phyloP scores from a whole-genome alignment of 2,113 vertebrate species.

The Perccottus glenii region DNA sequence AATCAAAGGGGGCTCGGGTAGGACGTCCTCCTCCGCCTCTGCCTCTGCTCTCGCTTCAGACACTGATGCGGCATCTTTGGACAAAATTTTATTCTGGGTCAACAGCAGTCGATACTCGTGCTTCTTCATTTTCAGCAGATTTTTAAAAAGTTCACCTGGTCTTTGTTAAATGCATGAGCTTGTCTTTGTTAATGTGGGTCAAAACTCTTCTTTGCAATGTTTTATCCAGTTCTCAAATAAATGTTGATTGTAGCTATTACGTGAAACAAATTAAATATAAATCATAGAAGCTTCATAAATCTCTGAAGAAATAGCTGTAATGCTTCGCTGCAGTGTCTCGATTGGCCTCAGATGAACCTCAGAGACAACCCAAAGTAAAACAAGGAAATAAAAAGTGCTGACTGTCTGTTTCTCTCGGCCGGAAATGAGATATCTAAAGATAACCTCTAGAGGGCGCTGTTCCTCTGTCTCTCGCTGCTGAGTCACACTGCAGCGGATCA shows the following conservation, averaged over 20 bases:
- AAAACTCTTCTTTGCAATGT: too few species aligned
- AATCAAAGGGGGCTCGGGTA: constrained; percentile 74
- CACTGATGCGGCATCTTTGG: constrained; percentile 22
- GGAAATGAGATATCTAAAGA: neutral
- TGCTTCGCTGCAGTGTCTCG: neutral
- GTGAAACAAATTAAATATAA: too few species aligned
- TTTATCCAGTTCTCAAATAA: too few species aligned
- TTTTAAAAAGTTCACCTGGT: too few species aligned
- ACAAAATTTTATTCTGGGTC: neutral
- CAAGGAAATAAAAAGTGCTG: neutral
- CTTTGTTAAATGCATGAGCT: too few species aligned
- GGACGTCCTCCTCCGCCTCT: constrained; percentile 41
- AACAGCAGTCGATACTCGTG: too few species aligned
- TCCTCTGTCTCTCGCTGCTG: constrained; percentile 45
- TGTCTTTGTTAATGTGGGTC: too few species aligned
- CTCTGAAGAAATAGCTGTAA: too few species aligned
- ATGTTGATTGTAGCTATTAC: too few species aligned
- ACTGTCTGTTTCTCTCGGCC: neutral
- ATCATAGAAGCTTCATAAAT: too few species aligned
- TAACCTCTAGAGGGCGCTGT: constrained; percentile 44
- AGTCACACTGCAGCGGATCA: constrained; percentile 68
- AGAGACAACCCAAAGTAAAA: neutral
- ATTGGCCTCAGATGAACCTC: neutral
- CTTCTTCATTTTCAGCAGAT: too few species aligned
- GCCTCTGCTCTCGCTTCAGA: constrained; percentile 30